A percentile compares a stretch with the other conserved stretches of the same genome.
Evolutionary conservation across 1,140 invertebrate species (phyloP).

Genomic region (Drosophila eugracilis): DNA sequence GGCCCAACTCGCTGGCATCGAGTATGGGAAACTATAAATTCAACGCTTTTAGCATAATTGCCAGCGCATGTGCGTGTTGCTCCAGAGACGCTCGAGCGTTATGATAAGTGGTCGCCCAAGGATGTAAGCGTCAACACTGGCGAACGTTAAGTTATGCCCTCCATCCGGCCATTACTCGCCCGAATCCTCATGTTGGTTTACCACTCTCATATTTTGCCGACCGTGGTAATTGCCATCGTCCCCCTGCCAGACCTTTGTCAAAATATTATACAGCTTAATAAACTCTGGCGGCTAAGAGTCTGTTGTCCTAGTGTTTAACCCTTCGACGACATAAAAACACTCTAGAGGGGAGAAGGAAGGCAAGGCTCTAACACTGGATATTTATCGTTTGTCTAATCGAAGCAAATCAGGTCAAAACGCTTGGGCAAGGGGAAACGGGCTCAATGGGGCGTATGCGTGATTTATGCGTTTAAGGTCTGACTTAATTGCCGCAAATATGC

Average conservation of each 20-base stretch:
- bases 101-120: constrained; percentile 72
- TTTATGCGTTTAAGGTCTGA: constrained; percentile 49
- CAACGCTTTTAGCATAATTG: constrained; percentile 82
- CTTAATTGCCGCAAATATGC: constrained; percentile 70
- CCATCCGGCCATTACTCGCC: constrained; percentile 51
- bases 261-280: constrained; percentile 63
- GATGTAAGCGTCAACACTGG: constrained; percentile 72
- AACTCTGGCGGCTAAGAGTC: constrained; percentile 21
- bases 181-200: constrained; percentile 40
- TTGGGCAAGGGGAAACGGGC: constrained; percentile 12
- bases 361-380: constrained; percentile 26
- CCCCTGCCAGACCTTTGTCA: constrained; percentile 56
- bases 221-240: constrained; percentile 56
- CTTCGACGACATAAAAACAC: constrained; percentile 52
- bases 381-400: constrained; percentile 73
- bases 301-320: constrained; percentile 38
- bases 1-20: constrained; percentile 17
- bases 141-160: constrained; percentile 62
- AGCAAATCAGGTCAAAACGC: constrained; percentile 59
- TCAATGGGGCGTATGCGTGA: constrained; percentile 70
- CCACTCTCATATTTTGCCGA: constrained; percentile 66
- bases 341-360: constrained; percentile 44
- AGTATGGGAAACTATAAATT: constrained; percentile 75
- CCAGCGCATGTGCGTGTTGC: constrained; percentile 68
- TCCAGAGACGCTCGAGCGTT: constrained; percentile 47